Base-by-base conservation (phyloP, 2,888 invertebrate species). In the Thecophora atra region DNA sequence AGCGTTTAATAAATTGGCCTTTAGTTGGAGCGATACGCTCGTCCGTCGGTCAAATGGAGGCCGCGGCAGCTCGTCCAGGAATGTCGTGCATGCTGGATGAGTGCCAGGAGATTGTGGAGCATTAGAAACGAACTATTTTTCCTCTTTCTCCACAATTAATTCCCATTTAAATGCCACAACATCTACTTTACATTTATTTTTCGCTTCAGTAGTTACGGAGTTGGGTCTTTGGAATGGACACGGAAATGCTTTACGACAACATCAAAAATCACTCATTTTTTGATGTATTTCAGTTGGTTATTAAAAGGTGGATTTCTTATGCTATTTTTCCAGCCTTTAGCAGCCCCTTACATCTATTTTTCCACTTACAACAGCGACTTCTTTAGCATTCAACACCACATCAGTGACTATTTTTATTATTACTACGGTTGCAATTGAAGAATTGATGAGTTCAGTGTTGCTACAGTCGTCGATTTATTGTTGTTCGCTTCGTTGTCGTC, bases 371-470 rank as follows among this genome's bases (percentile, higher is more conserved):
- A 26, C 13, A 21, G 13, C 26, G 24, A 19, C 58, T 47, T 47
- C 21, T 47, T 64, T 64, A 64, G 42, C 47, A 64, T 64, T 64
- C 64, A 21, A 44, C 44, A 47, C 64, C 64, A 64, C n/a, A 47
- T 21, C 69, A 28, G 47, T 47, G 69, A 60, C 51, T 51, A 69
- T 51, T 30, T 51, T 62, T 69, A 69, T 60, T 69, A 30, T 69
- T 67, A 37, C 44, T 30, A 21, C 64, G 26, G 8, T 30, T 60
- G 51, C 69, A 69, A 60, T 51, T 26, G 47, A 44, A n/a, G 69
- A 60, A 69, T 69, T 69, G 69, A 69, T 51, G 60, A 62, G 69
- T 69, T 69, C 60, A 60, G 47, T 19, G 28, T 30, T 67, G 56
- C 47, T 26, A 30, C 24, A 17, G 54, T 1, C 37, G 0, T 66